Evolutionary conservation across 2,797 vertebrate species (phyloP).

Genomic region (Enteromius trimaculatus): DNA sequence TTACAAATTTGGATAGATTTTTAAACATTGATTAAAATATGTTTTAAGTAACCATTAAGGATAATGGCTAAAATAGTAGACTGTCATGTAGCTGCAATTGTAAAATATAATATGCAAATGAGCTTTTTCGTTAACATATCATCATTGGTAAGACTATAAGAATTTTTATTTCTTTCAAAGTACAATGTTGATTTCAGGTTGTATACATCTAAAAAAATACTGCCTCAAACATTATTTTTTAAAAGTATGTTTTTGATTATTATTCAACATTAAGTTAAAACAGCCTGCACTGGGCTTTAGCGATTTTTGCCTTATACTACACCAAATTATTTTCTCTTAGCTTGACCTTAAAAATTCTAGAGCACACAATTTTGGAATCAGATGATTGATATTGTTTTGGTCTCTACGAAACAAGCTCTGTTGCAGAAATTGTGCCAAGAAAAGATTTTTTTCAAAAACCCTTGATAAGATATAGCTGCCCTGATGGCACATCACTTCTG

Average conservation of each 20-base stretch:
- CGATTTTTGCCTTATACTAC: neutral
- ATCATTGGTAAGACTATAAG: neutral
- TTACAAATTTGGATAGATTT: neutral
- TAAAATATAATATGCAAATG: neutral
- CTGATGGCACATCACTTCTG: constrained; percentile 9
- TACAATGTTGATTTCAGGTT: neutral
- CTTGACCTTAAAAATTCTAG: constrained; percentile 40
- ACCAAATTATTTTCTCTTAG: constrained; percentile 9
- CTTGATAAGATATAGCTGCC: neutral
- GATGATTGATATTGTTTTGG: constrained; percentile 43
- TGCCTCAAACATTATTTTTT: neutral
- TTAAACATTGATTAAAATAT: neutral
- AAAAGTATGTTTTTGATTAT: neutral
- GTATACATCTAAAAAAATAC: neutral
- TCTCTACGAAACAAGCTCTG: constrained; percentile 12
- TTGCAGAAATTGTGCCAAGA: constrained; percentile 14
- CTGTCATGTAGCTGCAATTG: neutral
- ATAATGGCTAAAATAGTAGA: neutral
- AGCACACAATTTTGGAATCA: neutral
- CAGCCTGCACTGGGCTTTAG: neutral
- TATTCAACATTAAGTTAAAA: neutral
- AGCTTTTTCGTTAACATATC: neutral
- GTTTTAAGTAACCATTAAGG: neutral
- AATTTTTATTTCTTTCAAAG: neutral
- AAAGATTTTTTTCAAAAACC: neutral